phyloP scores from a whole-genome alignment of 1,140 invertebrate genomes.

The Mylabris phalerata region DNA sequence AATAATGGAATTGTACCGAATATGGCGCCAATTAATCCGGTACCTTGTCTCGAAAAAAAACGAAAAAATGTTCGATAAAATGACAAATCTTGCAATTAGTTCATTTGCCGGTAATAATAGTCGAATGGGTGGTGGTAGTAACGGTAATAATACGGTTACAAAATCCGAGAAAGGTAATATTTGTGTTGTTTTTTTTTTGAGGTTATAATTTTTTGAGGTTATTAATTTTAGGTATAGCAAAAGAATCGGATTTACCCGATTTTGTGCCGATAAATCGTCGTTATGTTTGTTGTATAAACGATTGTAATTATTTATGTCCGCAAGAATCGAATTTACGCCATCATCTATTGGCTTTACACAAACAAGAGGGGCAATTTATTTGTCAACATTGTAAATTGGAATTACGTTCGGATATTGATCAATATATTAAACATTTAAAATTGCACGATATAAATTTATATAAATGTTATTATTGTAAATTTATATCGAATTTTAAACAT shows the following conservation, averaged over 20 bases:
- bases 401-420: slow-evolving; percentile 30
- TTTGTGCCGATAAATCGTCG: slow-evolving; percentile 58
- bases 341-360: slow-evolving; percentile 66
- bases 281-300: slow-evolving; percentile 61
- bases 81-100: slow-evolving; percentile 71
- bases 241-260: slow-evolving; percentile 45
- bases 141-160: slow-evolving; percentile 19
- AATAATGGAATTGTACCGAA: slow-evolving; percentile 38
- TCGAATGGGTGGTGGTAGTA: slow-evolving; percentile 38
- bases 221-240: too few species aligned
- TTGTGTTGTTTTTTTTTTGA: slow-evolving; percentile 15
- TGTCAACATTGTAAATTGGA: slow-evolving; percentile 62
- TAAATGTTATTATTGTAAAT: slow-evolving; percentile 60
- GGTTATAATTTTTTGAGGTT: slow-evolving; percentile 1
- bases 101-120: slow-evolving; percentile 42
- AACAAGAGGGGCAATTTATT: slow-evolving; percentile 51
- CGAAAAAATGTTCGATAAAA: slow-evolving; percentile 76
- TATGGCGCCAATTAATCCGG: slow-evolving; percentile 66
- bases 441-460: slow-evolving; percentile 66
- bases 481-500: slow-evolving; percentile 55
- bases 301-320: slow-evolving; percentile 64
- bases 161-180: slow-evolving; percentile 21
- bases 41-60: slow-evolving; percentile 69
- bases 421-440: slow-evolving; percentile 62
- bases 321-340: slow-evolving; percentile 63